Evolutionary conservation across 2,797 vertebrate species (phyloP).

Genomic region (Hypotaenidia philippensis): DNA sequence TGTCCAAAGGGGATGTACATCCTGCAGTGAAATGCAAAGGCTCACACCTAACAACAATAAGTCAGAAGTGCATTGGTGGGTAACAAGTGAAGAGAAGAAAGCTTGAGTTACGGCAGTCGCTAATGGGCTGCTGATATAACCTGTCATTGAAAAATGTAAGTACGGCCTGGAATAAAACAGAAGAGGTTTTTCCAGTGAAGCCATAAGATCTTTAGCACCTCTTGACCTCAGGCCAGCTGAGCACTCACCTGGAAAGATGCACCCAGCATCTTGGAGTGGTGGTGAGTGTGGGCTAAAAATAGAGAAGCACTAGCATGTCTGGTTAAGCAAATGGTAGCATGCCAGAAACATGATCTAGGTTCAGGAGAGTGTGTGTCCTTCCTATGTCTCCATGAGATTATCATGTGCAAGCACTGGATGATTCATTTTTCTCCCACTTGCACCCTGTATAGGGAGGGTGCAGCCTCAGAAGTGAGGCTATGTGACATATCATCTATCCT

Average conservation of each 20-base stretch:
- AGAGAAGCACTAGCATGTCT: background rate
- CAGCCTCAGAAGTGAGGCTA: background rate
- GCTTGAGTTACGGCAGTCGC: background rate
- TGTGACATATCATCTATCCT: rapidly evolving
- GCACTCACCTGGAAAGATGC: background rate
- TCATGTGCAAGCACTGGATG: background rate
- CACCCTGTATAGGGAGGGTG: background rate
- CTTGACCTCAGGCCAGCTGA: background rate
- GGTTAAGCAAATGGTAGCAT: background rate
- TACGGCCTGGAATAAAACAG: background rate
- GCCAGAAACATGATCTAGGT: background rate
- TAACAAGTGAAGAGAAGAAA: background rate
- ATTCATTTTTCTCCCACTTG: background rate
- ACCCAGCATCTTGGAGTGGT: background rate
- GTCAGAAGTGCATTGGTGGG: background rate
- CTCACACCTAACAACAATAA: background rate
- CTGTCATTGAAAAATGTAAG: background rate
- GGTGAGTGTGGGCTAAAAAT: background rate
- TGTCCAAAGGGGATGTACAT: rapidly evolving
- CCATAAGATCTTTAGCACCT: background rate
- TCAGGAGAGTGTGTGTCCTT: background rate
- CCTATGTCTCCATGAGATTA: background rate
- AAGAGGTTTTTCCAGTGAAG: background rate
- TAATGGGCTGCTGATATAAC: background rate
- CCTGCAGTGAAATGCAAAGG: background rate